These are phyloP conservation scores for Onychomys arenicola DNA, from an alignment of 2,797 vertebrate genomes.

Conservation along the genomic window DNA sequence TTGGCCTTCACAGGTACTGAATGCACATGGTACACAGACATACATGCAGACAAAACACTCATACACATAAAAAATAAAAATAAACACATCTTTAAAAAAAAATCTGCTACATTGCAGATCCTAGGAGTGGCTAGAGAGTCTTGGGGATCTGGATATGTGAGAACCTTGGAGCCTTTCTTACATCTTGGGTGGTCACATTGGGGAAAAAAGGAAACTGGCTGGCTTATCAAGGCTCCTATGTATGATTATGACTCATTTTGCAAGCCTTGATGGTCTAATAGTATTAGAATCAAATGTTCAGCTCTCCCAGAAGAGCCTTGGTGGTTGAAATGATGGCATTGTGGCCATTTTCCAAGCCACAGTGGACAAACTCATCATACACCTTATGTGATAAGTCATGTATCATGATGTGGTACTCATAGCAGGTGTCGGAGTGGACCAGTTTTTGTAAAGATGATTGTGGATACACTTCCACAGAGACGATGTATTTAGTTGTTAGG, in stretches of 20 bases:
- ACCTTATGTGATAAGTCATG: rapidly evolving
- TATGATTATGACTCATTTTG: neutral
- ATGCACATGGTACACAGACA: too few relatives aligned
- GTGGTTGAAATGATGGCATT: neutral
- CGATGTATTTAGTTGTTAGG: neutral
- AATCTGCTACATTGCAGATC: too few relatives aligned
- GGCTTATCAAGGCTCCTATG: neutral
- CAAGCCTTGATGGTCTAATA: neutral
- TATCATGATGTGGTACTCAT: rapidly evolving
- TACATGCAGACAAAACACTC: too few relatives aligned
- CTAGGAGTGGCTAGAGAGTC: neutral
- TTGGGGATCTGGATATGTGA: neutral
- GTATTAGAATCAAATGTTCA: neutral
- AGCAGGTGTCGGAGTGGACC: neutral
- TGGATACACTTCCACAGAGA: neutral
- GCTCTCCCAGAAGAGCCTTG: rapidly evolving
- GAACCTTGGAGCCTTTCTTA: neutral
- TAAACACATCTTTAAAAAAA: too few relatives aligned
- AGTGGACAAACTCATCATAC: neutral
- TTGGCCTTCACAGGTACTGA: too few relatives aligned
- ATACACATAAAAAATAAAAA: too few relatives aligned
- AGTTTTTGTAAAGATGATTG: slow-evolving; percentile 14
- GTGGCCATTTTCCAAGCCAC: neutral
- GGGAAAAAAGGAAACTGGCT: neutral
- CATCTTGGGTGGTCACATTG: neutral